These are phyloP conservation scores for Diadumene lineata DNA, from an alignment of 92 coral and sea anemone species.

Conservation along the genomic window DNA sequence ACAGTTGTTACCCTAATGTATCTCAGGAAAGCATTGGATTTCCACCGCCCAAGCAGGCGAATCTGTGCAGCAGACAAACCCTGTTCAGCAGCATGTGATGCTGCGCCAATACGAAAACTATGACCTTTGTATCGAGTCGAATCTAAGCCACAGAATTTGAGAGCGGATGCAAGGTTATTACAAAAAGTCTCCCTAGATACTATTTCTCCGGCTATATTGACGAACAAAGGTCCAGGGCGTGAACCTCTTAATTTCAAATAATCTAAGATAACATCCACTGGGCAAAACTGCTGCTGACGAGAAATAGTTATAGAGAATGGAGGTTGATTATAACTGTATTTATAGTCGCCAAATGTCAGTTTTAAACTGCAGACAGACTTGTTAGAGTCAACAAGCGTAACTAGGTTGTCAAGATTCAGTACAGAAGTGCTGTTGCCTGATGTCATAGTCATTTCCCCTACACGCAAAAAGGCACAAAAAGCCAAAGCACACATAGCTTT, in stretches of 20 bases:
- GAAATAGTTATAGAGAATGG: conserved; percentile 30
- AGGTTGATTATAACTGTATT: conserved; percentile 54
- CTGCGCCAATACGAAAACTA: conserved; percentile 66
- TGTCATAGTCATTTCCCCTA: conserved; percentile 52
- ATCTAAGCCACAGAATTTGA: conserved; percentile 49
- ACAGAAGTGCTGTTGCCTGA: conserved; percentile 18
- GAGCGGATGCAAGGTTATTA: conserved; percentile 31
- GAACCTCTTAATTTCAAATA: conserved; percentile 49
- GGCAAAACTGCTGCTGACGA: conserved; percentile 45
- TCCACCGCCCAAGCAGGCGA: conserved; percentile 60
- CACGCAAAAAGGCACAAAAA: conserved; percentile 50
- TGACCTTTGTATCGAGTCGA: conserved; percentile 58
- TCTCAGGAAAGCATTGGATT: conserved; percentile 45
- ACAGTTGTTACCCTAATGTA: not conserved
- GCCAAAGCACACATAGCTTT: conserved; percentile 65
- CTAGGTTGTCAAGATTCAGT: conserved; percentile 41
- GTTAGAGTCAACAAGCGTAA: conserved; percentile 31
- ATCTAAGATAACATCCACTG: conserved; percentile 52
- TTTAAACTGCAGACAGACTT: conserved; percentile 34
- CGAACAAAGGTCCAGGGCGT: conserved; percentile 50
- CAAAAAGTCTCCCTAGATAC: conserved; percentile 46
- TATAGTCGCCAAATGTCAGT: conserved; percentile 52
- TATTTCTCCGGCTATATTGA: conserved; percentile 29
- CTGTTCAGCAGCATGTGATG: conserved; percentile 63
- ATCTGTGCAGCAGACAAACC: conserved; percentile 65